phyloP scores from a whole-genome alignment of 2,113 vertebrate species.

The Pimephales promelas region DNA sequence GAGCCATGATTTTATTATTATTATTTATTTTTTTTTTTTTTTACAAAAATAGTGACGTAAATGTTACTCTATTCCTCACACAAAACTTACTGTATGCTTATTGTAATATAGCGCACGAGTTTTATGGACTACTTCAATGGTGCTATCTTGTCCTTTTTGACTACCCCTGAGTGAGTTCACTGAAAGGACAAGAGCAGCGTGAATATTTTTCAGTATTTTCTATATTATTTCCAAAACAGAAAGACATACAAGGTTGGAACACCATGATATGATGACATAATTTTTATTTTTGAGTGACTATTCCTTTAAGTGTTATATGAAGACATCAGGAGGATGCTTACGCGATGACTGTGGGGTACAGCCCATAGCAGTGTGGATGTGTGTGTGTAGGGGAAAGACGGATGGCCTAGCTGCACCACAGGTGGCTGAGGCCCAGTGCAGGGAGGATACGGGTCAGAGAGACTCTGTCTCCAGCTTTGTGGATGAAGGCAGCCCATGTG shows the following conservation, averaged over 20 bases:
- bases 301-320: conserved; percentile 24
- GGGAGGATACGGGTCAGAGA: conserved; percentile 46
- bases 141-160: neutral
- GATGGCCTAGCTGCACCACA: conserved; percentile 56
- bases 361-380: neutral
- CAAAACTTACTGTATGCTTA: neutral
- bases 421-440: conserved; percentile 55
- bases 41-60: neutral
- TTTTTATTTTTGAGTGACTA: neutral
- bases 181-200: neutral
- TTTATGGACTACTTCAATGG: neutral
- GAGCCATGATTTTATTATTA: neutral
- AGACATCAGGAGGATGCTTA: conserved; percentile 39
- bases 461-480: conserved; percentile 36
- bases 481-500: conserved; percentile 33
- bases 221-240: neutral
- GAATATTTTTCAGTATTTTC: neutral
- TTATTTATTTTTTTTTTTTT: too few relatives aligned
- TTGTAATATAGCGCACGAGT: neutral
- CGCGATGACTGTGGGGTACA: neutral
- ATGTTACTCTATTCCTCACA: too few relatives aligned
- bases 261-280: neutral
- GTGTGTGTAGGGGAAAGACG: conserved; percentile 20
- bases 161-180: neutral
- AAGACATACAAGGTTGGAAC: neutral